Base-by-base conservation (phyloP, 2,113 vertebrate species). In the Zosterops borbonicus region DNA sequence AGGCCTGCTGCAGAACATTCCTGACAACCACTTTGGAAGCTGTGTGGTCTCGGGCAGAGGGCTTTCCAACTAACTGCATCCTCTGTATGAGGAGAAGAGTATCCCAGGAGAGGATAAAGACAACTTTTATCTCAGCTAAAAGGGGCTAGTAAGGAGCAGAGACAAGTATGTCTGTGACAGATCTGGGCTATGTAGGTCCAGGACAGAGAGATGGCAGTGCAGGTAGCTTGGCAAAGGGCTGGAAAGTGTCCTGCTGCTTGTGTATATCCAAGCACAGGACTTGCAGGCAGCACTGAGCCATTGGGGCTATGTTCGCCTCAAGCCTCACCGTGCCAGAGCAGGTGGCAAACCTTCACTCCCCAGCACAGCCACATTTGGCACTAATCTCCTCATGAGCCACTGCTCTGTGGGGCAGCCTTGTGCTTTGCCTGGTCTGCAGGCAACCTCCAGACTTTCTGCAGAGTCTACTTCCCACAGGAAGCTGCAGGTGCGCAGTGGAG, bases 241-340 rank as follows among this genome's bases (percentile, higher is more conserved):
- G 58, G 11, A 2, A 29, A 12, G 25, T 1, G 12, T 75, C 55
- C 39, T 10, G 47, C 47, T 83, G 33, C 24, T 44, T 29, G 21
- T 2, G 4, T 2, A 2, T 9, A 16, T 44, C 53, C 22, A 78
- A 23, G 23, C 10, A 64, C 33, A 28, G 56, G 17, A 56, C 24
- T 35, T 27, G 37, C 21, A 76, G 58, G 23, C 17, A 89, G 50
- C 6, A 2, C 35, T 1, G 4, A 12, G 23, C 42, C 11, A 11
- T 0, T 1, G 22, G 9, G 11, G 5, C 19, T 55, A 0, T 2
- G 12, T n/a, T 77, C 77, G 42, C 35, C 31, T 29, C n/a, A 33
- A n/a, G 67, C 8, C 29, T 46, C 31, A 6, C 2, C 0, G 37
- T 44, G 59, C 39, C 49, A 59, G 41, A 4, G 5, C 31, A 46